Base-by-base conservation (phyloP, 2,113 vertebrate genomes). In the Callopanchax toddi region DNA sequence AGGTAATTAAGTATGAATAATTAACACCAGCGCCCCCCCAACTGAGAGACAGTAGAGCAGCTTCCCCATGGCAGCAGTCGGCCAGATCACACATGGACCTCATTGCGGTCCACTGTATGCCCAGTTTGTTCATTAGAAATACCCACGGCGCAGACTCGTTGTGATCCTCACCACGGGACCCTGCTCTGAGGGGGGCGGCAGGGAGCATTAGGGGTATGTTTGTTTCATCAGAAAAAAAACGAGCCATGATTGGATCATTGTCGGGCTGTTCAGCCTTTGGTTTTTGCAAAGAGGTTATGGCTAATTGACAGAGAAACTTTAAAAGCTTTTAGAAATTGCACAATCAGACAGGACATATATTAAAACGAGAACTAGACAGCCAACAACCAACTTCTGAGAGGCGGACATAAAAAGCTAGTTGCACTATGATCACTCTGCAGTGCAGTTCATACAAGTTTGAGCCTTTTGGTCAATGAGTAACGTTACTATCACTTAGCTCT, bases 1-100 rank as follows among this genome's bases (percentile, higher is more conserved):
- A 86, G 87, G 87, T 92, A 92, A 93, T 92, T 90, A 92, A 91
- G 84, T 89, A 90, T 92, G 87, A 93, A 93, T 93, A 92, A 93
- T 93, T 93, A 92, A 90, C 82, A 86, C 75, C 71, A 63, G 74
- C 54, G 50, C 57, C 74, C 85, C n/a, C 81, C 85, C 78, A 46
- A 86, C 80, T 85, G 89, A 79, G 86, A 89, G 80, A 78, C 67
- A 67, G 83, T 82, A 70, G 75, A 78, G 83, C 66, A 64, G 82
- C 78, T 85, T 86, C 82, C 86, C 87, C 57, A 68, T 85, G 89
- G 89, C 84, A 87, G 83, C 69, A 84, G 85, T 82, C 66, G 37
- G 80, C 51, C 74, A 86, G 85, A 89, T 90, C 87, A 87, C 84
- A 87, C 87, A 82, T 67, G 74, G 63, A 68, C 79, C 81, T 83